Percentiles rank a stretch among this genome's conserved stretches.
phyloP scores from a whole-genome alignment of 2,888 invertebrate genomes.

The Drosophila formosana region DNA sequence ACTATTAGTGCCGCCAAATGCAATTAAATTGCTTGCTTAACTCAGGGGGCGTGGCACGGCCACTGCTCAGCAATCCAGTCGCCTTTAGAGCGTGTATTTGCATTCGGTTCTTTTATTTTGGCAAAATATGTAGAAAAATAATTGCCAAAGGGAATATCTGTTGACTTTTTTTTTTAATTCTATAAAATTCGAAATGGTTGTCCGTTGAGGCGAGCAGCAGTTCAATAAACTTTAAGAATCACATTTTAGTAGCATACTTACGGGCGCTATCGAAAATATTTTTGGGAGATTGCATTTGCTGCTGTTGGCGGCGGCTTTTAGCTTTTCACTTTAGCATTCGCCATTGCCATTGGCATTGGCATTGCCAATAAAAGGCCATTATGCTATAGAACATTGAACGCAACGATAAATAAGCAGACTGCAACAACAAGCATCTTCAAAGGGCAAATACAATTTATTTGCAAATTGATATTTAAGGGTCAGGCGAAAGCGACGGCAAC shows the following conservation, averaged over 20 bases:
- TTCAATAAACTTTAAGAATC: slow-evolving; percentile 69
- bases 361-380: slow-evolving; percentile 73
- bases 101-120: not conserved
- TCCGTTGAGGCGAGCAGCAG: slow-evolving; percentile 25
- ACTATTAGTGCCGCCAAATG: slow-evolving; percentile 72
- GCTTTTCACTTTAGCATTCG: slow-evolving; percentile 22
- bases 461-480: slow-evolving; percentile 81
- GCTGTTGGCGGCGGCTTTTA: slow-evolving; percentile 21
- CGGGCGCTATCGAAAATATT: slow-evolving; percentile 46
- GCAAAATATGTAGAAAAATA: slow-evolving; percentile 54
- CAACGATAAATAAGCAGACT: slow-evolving; percentile 64
- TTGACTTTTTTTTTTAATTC: not conserved
- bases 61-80: not conserved
- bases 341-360: slow-evolving; percentile 23
- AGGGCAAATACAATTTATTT: slow-evolving; percentile 75
- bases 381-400: slow-evolving; percentile 71
- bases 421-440: slow-evolving; percentile 41
- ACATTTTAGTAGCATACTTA: slow-evolving; percentile 63
- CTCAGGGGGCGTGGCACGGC: slow-evolving; percentile 41
- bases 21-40: slow-evolving; percentile 75
- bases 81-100: slow-evolving; percentile 6
- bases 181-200: slow-evolving; percentile 14
- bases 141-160: slow-evolving; percentile 51
- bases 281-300: slow-evolving; percentile 66
- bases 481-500: slow-evolving; percentile 23